Percentiles rank a stretch among this genome's conserved stretches.
phyloP scores from a whole-genome alignment of 2,113 vertebrate species.

The Megaleporinus macrocephalus region DNA sequence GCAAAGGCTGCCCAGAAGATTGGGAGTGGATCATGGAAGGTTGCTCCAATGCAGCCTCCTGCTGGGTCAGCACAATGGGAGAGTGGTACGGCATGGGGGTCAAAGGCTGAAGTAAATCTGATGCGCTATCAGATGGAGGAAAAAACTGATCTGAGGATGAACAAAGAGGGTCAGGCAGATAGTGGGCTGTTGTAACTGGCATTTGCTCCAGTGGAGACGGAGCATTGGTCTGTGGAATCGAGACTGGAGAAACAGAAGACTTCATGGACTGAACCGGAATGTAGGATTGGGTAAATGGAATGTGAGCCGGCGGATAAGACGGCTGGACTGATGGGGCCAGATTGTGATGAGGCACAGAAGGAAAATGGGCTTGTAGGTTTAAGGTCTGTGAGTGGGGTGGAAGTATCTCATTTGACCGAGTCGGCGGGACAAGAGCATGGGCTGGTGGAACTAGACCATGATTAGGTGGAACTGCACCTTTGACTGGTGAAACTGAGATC shows the following conservation, averaged over 20 bases:
- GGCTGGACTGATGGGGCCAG: constrained; percentile 12
- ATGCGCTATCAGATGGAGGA: constrained; percentile 30
- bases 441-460: constrained; percentile 4
- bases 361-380: constrained; percentile 24
- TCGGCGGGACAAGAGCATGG: neutral
- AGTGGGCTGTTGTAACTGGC: constrained; percentile 27
- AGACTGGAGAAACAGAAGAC: constrained; percentile 23
- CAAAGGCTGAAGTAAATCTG: constrained; percentile 50
- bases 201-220: constrained; percentile 25
- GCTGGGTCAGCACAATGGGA: constrained; percentile 37
- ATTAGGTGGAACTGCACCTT: neutral
- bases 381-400: constrained; percentile 14
- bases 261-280: constrained; percentile 25
- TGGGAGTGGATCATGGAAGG: constrained; percentile 31
- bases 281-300: constrained; percentile 29
- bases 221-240: constrained; percentile 9
- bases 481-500: neutral
- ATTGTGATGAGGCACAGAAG: constrained; percentile 23
- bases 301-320: constrained; percentile 18
- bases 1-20: constrained; percentile 27
- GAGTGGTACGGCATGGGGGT: constrained; percentile 36
- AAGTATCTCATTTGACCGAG: constrained; percentile 23
- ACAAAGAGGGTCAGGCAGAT: constrained; percentile 34
- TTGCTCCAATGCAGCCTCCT: constrained; percentile 17
- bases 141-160: constrained; percentile 44